Base-by-base conservation (phyloP, 2,888 invertebrate genomes). In the Volucella inanis region DNA sequence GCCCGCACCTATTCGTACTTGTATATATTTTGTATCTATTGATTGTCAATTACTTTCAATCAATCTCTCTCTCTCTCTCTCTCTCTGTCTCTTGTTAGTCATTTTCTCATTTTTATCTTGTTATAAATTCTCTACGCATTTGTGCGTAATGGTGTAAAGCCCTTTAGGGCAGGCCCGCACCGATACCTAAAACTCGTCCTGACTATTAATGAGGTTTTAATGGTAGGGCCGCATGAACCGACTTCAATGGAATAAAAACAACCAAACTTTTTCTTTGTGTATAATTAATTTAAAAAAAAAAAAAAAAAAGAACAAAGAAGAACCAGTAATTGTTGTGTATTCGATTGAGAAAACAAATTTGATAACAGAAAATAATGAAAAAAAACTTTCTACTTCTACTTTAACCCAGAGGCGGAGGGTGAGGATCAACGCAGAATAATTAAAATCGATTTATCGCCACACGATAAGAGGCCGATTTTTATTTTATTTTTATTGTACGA, bases 161-260 rank as follows among this genome's bases (percentile, higher is more conserved):
- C 84, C 84, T 84, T 84, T 67, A 80, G 84, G 80, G 71, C 55
- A 71, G 67, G 12, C 39, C 62, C 64, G 15, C 39, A 12, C n/a
- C 14, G 22, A 43, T 14, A 55, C 47, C 55, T n/a, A 31, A 6
- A 54, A 52, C 38, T 43, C 31, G 57, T 47, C 47, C 59, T 50
- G 84, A 84, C 61, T 84, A 80, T 80, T 71, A 84, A 84, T 84
- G 80, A 76, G 80, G 67, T 84, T 80, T 84, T 67, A 80, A 84
- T 72, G 57, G 65, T 54, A 50, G 49, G 55, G 43, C 49, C 55
- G 61, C 41, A 41, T 15, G 4, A 1, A 31, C 6, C 4, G 31
- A 0, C 6, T 31, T 6, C 31, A 31, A 31, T 31, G 31, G 6
- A 31, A 31, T 31, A 6, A 31, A 31, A 31, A n/a, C n/a, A 11